These are phyloP conservation scores for Microcebus ravelobensis DNA, from an alignment of 2,113 vertebrate species.

Conservation along the genomic window DNA sequence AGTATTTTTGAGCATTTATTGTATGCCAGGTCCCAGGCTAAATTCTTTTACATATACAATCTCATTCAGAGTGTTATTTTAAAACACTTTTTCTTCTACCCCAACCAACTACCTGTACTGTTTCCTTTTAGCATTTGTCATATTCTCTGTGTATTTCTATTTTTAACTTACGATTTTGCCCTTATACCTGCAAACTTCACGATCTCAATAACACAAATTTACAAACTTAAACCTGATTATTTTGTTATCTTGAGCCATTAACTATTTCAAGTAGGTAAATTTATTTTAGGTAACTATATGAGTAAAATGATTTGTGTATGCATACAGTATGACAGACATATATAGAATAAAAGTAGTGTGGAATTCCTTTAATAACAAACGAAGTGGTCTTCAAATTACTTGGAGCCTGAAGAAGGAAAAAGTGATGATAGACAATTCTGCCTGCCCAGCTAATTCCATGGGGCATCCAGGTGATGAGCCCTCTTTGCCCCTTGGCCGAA, in stretches of 20 bases:
- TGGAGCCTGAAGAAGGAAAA: not conserved
- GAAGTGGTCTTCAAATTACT: not conserved
- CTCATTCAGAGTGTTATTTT: not conserved
- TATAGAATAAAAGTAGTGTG: not conserved
- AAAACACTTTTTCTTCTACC: not conserved
- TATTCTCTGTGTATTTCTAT: not conserved
- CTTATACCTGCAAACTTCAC: not conserved
- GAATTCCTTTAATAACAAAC: conserved; percentile 27
- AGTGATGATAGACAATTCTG: not conserved
- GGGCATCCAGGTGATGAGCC: not conserved
- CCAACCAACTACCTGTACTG: not conserved
- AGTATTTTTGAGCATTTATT: not conserved
- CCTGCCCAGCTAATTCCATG: not conserved
- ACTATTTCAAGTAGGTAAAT: not conserved
- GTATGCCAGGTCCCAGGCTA: not conserved
- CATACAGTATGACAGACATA: not conserved
- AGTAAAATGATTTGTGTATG: not conserved
- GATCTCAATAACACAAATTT: not conserved
- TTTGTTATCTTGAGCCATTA: not conserved
- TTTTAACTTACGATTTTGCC: not conserved
- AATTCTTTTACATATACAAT: not conserved
- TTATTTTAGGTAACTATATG: conserved; percentile 34
- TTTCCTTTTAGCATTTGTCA: not conserved
- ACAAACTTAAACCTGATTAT: not conserved
- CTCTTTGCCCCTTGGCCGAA: not conserved